Evolutionary conservation across 2,797 vertebrate species (phyloP).

Genomic region (Chelidonichthys spinosus): DNA sequence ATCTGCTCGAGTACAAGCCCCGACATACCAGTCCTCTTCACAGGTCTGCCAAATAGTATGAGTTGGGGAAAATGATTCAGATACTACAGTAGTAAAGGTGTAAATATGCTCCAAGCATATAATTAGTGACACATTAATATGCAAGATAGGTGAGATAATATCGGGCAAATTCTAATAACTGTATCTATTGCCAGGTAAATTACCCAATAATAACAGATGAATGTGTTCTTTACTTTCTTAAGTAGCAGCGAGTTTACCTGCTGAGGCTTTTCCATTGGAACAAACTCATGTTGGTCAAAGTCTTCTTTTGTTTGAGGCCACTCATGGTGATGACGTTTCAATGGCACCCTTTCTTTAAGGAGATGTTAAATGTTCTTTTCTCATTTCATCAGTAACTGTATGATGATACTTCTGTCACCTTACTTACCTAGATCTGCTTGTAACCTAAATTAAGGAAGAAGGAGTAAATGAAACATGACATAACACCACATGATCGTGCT

Average conservation of each 20-base stretch:
- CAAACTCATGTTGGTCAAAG: slow-evolving; percentile 63
- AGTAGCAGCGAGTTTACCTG: slow-evolving; percentile 52
- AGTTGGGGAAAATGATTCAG: neutral
- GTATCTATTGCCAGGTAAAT: neutral
- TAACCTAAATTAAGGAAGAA: slow-evolving; percentile 36
- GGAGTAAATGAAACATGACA: slow-evolving; percentile 4
- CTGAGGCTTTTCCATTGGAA: slow-evolving; percentile 58
- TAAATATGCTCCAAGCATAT: neutral
- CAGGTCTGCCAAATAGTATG: slow-evolving; percentile 53
- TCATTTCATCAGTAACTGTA: neutral
- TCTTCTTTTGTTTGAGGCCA: slow-evolving; percentile 80
- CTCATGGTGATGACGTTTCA: slow-evolving; percentile 68
- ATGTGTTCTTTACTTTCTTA: neutral
- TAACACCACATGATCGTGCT: neutral
- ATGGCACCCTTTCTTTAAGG: slow-evolving; percentile 47
- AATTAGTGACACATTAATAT: neutral
- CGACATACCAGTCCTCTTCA: slow-evolving; percentile 87
- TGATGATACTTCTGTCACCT: neutral
- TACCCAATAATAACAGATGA: neutral
- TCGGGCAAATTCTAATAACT: too few species aligned
- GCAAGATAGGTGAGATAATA: too few species aligned
- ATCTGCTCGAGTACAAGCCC: slow-evolving; percentile 81
- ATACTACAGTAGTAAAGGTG: neutral
- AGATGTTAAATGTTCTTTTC: slow-evolving; percentile 6
- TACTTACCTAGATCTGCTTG: slow-evolving; percentile 58